Conservation (phyloP, 2,113 vertebrate species). For the Tragulus kanchil region DNA sequence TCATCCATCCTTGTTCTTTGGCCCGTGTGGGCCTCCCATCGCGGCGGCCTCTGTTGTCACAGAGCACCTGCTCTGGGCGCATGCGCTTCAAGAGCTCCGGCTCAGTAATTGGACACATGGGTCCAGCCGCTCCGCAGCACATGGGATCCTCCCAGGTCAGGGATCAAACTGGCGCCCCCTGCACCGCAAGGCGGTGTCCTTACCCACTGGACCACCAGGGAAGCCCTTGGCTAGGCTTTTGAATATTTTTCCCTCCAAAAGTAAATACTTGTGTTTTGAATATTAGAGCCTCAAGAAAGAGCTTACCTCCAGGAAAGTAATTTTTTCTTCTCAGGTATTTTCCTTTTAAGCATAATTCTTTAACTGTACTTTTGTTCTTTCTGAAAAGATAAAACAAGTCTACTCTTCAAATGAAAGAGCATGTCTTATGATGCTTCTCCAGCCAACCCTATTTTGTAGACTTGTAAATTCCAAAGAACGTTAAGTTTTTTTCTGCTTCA, state of each 20-base stretch:
- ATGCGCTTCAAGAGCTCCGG: too few relatives aligned
- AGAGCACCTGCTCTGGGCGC: too few relatives aligned
- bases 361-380: constrained; percentile 43
- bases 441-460: background rate
- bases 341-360: constrained; percentile 43
- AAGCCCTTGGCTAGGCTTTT: background rate
- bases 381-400: background rate
- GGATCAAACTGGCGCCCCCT: too few relatives aligned
- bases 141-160: too few relatives aligned
- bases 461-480: constrained; percentile 29
- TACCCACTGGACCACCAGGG: too few relatives aligned
- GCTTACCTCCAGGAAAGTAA: constrained; percentile 18
- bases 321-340: constrained; percentile 53
- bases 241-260: constrained; percentile 1
- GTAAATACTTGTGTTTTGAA: constrained; percentile 33
- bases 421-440: background rate
- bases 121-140: too few relatives aligned
- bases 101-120: too few relatives aligned
- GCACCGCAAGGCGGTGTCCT: too few relatives aligned
- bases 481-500: constrained; percentile 52
- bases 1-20: too few relatives aligned
- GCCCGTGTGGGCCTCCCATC: too few relatives aligned
- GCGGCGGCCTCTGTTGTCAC: too few relatives aligned
- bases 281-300: constrained; percentile 7
- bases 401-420: constrained; percentile 59